phyloP scores from a whole-genome alignment of 2,888 invertebrate genomes.

The Pristionchus entomophagus region DNA sequence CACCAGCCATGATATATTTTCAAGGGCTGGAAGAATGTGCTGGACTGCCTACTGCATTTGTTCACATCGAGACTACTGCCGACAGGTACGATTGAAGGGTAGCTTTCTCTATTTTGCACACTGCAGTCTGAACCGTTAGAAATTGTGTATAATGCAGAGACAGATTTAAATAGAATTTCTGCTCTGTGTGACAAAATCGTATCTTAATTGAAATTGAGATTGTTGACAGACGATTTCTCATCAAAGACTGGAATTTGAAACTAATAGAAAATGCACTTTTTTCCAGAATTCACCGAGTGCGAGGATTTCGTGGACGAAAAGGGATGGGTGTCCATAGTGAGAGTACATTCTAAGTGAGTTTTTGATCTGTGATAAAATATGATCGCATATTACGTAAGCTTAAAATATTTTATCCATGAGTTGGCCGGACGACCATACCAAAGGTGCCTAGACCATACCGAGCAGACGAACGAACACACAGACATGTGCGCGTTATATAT shows the following conservation, averaged over 20 bases:
- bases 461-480: too few species aligned
- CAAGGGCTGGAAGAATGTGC: constrained; percentile 91
- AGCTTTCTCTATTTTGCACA: too few species aligned
- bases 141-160: background rate
- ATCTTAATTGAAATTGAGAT: background rate
- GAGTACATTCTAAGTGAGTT: constrained; percentile 81
- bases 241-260: background rate
- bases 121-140: too few species aligned
- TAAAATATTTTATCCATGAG: too few species aligned
- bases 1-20: background rate
- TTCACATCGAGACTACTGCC: constrained; percentile 90
- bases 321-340: constrained; percentile 87
- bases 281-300: constrained; percentile 79
- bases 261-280: background rate
- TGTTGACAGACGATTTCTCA: background rate
- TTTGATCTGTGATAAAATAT: background rate
- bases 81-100: background rate
- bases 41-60: constrained; percentile 90
- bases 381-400: too few species aligned
- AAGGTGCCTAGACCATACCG: too few species aligned
- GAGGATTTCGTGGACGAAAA: constrained; percentile 93
- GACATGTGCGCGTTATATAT: too few species aligned
- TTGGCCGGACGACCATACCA: too few species aligned
- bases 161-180: too few species aligned
- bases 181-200: too few species aligned